Base-by-base conservation (phyloP, 2,797 vertebrate genomes). In the Sarcophilus harrisii region DNA sequence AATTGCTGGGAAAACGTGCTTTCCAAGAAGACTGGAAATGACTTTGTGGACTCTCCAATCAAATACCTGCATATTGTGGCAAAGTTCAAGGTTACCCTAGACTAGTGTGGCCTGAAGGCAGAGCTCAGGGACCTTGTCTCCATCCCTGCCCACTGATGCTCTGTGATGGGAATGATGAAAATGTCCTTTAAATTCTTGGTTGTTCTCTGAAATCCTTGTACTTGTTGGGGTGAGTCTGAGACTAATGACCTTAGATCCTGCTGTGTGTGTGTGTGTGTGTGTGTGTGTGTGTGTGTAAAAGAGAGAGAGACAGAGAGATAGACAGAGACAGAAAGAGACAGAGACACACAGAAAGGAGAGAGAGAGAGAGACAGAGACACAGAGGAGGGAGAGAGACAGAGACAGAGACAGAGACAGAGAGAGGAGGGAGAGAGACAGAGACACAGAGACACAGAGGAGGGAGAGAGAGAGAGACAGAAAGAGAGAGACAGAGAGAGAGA, bases 11-110 rank as follows among this genome's bases (percentile, higher is more conserved):
- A 98, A 98, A 98, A 94, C 90, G 96, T 98, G 87, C 98, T 98
- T 96, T 98, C 98, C 28, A 98, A 98, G 96, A 98, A 98, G 98
- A 96, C 96, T 30, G 98, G 98, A 0, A 98, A 98, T 91, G 98
- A 98, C 32, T 98, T 95, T 0, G 98, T 98, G 59, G 98, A 98
- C 87, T 96, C 96, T 0, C 94, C 97, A 0, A 98, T 93, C 97
- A 0, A 98, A 97, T 98, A 98, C 21, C 95, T 95, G 93, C 98
- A 97, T 93, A 98, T 98, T 89, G 91, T 98, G 66, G 93, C 93
- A 0, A 98, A 98, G 94, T 97, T 98, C 94, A 98, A 98, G 95
- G 92, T 94, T 0, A 95, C 92, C 52, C 38, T 98, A 96, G 96
- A 58, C 18, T 98, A 92, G 90, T 3, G 92, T 0, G 16, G 14